Base-by-base conservation (phyloP, 2,113 vertebrate species). In the Polyodon spathula region DNA sequence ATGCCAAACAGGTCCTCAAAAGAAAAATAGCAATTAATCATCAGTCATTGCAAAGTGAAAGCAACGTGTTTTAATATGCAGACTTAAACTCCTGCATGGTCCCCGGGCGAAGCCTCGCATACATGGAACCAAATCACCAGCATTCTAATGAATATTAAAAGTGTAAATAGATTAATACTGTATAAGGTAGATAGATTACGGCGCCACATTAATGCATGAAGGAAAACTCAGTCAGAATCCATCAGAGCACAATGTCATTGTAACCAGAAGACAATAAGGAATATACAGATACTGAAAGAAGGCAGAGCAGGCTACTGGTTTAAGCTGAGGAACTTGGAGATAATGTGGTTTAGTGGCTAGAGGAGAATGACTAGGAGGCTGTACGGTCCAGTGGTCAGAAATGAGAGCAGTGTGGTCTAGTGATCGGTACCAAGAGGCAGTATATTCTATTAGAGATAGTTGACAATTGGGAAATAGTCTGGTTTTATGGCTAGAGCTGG, bases 11-110 rank as follows among this genome's bases (percentile, higher is more conserved):
- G 68, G 70, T 70, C 66, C 68, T 66, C 62, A 65, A 66, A 72
- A 70, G 27, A 27, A 27, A 58, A 72, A 58, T 72, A 65, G 68
- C 71, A 72, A 72, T 75, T 72, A 75, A 75, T 75, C 73, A 75
- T 65, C 64, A 63, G 61, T 12, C 15, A n/a, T 6, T 50, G 8
- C 48, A 2, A 10, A 50, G 64, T 66, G 63, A 57, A 68, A 66
- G 56, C 69, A 58, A 63, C 41, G 44, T 8, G 62, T 60, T 66
- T 66, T 66, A 65, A 68, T 75, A 72, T 68, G 70, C 73, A 73
- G 58, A 42, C 61, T 37, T 57, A 65, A 64, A 27, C 52, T 46
- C 63, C 54, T 61, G 68, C 62, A 60, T 60, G 68, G 63, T 72
- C 73, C 70, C 68, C 68, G 54, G 70, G 73, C 68, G 44, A 64